Evolutionary conservation across 2,888 invertebrate species (phyloP).

Genomic region (Eristalis pertinax): DNA sequence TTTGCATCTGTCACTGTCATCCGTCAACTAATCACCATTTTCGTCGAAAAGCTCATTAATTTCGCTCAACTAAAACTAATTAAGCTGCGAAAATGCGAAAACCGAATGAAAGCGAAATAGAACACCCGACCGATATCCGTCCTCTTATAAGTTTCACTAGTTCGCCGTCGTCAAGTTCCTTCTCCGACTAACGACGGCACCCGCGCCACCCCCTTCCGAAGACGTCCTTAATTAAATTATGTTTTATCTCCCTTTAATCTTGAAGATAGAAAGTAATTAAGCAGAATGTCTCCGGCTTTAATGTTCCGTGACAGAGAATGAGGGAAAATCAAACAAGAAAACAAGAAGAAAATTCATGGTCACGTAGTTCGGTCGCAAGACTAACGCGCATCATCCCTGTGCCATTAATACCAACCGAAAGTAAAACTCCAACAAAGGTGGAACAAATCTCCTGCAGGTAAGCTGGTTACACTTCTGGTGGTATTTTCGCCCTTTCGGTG

Average conservation of each 20-base stretch:
- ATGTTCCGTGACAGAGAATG: constrained; percentile 12
- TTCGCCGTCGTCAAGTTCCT: neutral
- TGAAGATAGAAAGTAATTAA: constrained; percentile 48
- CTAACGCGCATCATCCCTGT: neutral
- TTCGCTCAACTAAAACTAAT: neutral
- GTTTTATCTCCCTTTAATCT: constrained; percentile 49
- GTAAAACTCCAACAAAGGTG: neutral
- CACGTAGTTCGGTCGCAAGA: constrained; percentile 5
- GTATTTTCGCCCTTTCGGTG: neutral
- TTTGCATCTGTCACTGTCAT: neutral
- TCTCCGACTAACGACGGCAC: constrained; percentile 16
- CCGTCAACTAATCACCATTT: neutral
- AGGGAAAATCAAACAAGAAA: neutral
- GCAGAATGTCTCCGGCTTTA: constrained; percentile 37
- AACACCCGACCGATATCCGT: neutral
- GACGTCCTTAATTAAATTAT: constrained; percentile 52
- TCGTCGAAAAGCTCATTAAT: neutral
- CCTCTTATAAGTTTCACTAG: neutral
- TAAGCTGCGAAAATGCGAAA: neutral
- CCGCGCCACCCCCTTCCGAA: neutral
- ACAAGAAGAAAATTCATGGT: neutral
- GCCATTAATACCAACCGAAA: neutral
- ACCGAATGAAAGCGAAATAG: neutral
- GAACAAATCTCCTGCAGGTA: neutral
- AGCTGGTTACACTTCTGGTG: neutral